phyloP scores from a whole-genome alignment of 2,888 invertebrate genomes.

The Macropis europaea region DNA sequence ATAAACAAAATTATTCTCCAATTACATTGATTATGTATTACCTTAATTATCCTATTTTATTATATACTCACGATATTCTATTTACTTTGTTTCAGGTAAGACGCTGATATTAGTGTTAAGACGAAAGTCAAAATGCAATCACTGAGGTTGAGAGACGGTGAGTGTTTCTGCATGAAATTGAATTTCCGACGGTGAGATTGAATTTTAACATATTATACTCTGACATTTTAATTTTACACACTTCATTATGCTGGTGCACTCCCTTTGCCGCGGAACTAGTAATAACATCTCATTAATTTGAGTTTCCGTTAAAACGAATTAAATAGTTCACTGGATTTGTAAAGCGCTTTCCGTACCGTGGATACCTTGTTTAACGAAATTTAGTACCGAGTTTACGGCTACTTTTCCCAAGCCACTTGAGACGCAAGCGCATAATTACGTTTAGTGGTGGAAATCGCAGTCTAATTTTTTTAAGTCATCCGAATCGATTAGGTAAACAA shows the following conservation, averaged over 20 bases:
- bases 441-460: too few relatives aligned
- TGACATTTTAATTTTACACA: background rate
- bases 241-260: background rate
- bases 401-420: background rate
- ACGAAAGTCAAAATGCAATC: background rate
- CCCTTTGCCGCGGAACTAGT: background rate
- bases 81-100: background rate
- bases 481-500: too few relatives aligned
- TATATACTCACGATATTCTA: background rate
- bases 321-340: background rate
- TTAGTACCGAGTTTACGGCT: background rate
- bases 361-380: background rate
- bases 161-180: background rate
- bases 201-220: background rate
- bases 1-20: too few relatives aligned
- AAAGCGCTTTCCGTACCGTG: background rate
- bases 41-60: background rate
- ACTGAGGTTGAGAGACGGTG: background rate
- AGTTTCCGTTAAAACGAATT: constrained; percentile 5
- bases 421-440: background rate
- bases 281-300: constrained; percentile 17
- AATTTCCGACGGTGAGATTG: background rate
- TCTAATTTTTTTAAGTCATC: too few relatives aligned
- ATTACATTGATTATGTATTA: background rate
- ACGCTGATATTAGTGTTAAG: background rate